Percentiles rank a stretch among this genome's conserved stretches.
These are phyloP conservation scores for Tichodroma muraria DNA, from an alignment of 2,113 vertebrate species.

Conservation along the genomic window DNA sequence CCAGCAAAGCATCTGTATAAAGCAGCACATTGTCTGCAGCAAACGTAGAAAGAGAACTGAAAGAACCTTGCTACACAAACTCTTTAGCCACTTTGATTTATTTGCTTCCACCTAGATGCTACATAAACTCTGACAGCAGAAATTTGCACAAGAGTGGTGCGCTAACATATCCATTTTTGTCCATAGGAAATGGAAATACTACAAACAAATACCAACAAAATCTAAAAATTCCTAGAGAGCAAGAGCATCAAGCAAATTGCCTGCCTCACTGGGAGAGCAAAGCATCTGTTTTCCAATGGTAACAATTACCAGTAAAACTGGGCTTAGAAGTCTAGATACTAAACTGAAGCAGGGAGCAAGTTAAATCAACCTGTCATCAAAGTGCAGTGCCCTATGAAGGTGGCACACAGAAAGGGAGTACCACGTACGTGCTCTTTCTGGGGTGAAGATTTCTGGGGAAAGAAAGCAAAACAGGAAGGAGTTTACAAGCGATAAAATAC, in stretches of 20 bases:
- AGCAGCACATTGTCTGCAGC: neutral
- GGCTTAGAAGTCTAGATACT: neutral
- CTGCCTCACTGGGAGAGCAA: neutral
- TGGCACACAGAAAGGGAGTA: neutral
- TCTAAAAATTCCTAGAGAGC: neutral
- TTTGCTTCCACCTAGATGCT: neutral
- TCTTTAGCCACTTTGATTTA: neutral
- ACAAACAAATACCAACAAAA: neutral
- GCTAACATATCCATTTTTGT: neutral
- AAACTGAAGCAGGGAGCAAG: neutral
- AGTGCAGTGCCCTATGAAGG: neutral
- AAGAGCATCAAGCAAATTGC: neutral
- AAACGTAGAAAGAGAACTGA: neutral
- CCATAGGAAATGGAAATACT: neutral
- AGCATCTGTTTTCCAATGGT: neutral
- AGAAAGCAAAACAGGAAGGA: neutral
- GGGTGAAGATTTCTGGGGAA: neutral
- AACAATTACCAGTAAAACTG: neutral
- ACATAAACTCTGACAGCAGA: neutral
- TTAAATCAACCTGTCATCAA: neutral
- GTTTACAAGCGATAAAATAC: neutral
- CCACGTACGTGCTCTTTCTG: neutral
- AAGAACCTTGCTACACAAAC: neutral
- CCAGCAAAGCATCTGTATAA: neutral
- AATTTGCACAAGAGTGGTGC: neutral